These are phyloP conservation scores for Periparus ater DNA, from an alignment of 2,797 vertebrate species.

Conservation along the genomic window DNA sequence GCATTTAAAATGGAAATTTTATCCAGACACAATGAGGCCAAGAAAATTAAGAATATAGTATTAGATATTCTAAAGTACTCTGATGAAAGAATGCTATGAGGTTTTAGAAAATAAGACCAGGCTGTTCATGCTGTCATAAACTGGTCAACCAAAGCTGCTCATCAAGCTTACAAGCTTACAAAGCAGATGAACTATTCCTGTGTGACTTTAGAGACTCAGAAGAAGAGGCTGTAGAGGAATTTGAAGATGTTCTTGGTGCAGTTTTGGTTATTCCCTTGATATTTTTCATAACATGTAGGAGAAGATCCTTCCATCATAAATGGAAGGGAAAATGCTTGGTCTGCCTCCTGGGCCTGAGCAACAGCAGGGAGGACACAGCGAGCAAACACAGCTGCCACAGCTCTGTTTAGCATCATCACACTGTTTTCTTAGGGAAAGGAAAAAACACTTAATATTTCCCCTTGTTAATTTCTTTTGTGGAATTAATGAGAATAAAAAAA, in stretches of 20 bases:
- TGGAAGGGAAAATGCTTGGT: background rate
- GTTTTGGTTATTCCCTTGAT: background rate
- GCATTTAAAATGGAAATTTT: background rate
- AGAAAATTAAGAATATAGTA: background rate
- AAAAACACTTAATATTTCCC: background rate
- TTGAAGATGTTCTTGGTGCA: background rate
- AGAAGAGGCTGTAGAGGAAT: background rate
- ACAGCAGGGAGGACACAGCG: background rate
- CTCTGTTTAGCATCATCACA: background rate
- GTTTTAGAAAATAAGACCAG: background rate
- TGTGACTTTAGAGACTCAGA: background rate
- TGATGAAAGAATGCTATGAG: background rate
- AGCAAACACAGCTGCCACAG: conserved; percentile 4
- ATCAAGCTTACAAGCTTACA: background rate
- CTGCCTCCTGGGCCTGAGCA: background rate
- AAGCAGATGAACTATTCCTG: background rate
- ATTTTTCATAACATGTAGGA: background rate
- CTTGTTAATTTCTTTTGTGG: background rate
- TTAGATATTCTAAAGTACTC: background rate
- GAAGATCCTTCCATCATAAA: background rate
- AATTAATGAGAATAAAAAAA: conserved; percentile 14
- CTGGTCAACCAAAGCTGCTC: background rate
- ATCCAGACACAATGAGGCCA: background rate
- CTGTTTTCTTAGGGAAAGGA: background rate
- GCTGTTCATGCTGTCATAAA: background rate